Evolutionary conservation across 2,888 invertebrate genomes (phyloP).

Genomic region (Pemphredon lugubris): DNA sequence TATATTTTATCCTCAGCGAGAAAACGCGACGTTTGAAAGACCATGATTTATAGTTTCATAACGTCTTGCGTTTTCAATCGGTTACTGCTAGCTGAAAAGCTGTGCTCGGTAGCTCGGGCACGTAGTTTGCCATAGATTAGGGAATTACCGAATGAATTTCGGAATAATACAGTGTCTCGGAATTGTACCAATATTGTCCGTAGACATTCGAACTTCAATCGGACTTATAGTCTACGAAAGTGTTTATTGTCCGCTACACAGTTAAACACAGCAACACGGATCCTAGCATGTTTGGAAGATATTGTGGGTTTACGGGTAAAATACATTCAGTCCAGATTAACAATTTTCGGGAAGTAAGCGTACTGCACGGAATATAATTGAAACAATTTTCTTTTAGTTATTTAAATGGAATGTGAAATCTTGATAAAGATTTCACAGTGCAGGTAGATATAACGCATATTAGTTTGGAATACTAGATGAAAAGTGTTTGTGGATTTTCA

Average conservation of each 20-base stretch:
- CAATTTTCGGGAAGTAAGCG: no score
- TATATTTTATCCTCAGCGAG: constrained; percentile 22
- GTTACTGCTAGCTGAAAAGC: constrained; percentile 4
- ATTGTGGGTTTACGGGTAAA: no score
- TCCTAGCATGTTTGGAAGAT: constrained; percentile 15
- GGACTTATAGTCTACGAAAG: constrained; percentile 2
- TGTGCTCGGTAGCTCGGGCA: constrained; percentile 8
- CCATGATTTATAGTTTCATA: constrained; percentile 15
- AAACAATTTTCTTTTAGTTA: no score
- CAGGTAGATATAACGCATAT: no score
- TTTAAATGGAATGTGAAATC: no score
- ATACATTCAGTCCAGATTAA: no score
- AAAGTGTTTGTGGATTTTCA: no score
- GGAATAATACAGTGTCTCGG: constrained; percentile 21
- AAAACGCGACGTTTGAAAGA: constrained; percentile 34
- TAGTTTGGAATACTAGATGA: no score
- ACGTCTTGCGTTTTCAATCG: constrained; percentile 11
- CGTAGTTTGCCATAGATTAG: constrained; percentile 24
- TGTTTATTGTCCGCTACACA: constrained; percentile 20
- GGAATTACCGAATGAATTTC: constrained; percentile 10
- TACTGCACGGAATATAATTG: no score
- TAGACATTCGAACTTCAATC: constrained; percentile 35
- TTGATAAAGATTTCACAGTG: no score
- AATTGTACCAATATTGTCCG: constrained; percentile 26
- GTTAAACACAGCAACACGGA: constrained; percentile 11